phyloP scores from a whole-genome alignment of 2,797 vertebrate species.

The Spondyliosoma cantharus region DNA sequence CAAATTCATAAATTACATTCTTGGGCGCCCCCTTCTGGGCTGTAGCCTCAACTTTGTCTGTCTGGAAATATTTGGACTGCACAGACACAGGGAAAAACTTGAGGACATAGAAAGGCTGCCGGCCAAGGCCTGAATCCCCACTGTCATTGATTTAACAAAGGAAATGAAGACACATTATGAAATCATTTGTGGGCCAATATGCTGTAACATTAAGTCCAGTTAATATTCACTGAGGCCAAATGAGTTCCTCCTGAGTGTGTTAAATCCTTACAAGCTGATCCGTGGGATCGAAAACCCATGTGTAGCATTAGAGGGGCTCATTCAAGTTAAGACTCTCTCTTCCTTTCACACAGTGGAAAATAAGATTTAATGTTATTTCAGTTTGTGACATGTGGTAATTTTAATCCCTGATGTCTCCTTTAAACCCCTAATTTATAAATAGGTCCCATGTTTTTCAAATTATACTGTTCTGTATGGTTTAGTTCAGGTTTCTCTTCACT shows the following conservation, averaged over 20 bases:
- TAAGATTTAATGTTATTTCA: conserved; percentile 38
- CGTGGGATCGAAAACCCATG: conserved; percentile 49
- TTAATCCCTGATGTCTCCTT: conserved; percentile 9
- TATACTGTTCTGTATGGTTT: neutral
- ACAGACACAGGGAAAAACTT: conserved; percentile 2
- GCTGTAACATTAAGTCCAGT: conserved; percentile 57
- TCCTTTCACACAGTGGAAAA: conserved; percentile 70
- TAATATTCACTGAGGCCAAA: conserved; percentile 58
- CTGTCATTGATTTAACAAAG: conserved; percentile 51
- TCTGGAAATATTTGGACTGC: neutral
- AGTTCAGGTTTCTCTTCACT: neutral
- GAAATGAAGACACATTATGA: conserved; percentile 67
- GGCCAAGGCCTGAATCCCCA: conserved; percentile 32
- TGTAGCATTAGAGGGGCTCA: conserved; percentile 53
- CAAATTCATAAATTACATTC: conserved; percentile 61
- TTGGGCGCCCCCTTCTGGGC: conserved; percentile 81
- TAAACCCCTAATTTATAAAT: conserved; percentile 12
- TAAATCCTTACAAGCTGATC: conserved; percentile 57
- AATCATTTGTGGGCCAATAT: conserved; percentile 57
- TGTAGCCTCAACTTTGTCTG: neutral
- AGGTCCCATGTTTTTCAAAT: neutral
- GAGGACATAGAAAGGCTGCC: conserved; percentile 16
- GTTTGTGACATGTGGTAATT: conserved; percentile 20
- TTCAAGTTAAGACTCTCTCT: conserved; percentile 59
- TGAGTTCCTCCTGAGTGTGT: conserved; percentile 47